Conservation (phyloP, 1,140 invertebrate species). For the Oreohelix idahoensis region DNA sequence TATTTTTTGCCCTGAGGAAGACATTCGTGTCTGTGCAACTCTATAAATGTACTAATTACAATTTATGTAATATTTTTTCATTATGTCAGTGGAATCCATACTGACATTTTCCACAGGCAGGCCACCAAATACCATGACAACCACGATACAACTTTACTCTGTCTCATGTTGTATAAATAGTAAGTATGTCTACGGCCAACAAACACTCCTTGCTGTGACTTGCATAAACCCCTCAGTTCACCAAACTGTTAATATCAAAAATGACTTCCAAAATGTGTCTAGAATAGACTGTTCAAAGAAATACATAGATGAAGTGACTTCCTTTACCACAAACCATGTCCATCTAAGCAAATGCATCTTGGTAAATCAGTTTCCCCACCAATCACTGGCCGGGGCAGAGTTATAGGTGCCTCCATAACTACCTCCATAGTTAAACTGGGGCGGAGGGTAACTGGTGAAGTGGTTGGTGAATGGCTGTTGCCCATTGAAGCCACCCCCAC, state of each 20-base stretch:
- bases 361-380: constrained; percentile 59
- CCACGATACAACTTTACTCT: no score
- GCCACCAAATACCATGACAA: no score
- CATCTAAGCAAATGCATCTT: background rate
- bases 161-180: no score
- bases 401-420: constrained; percentile 51
- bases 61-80: no score
- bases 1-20: no score
- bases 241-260: background rate
- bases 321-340: background rate
- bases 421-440: constrained; percentile 38
- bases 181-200: no score
- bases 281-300: background rate
- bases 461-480: constrained; percentile 36
- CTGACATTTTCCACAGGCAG: no score
- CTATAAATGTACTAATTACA: no score
- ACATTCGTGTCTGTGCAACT: no score
- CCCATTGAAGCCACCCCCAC: constrained; percentile 23
- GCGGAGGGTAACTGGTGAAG: constrained; percentile 31
- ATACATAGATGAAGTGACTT: background rate
- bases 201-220: background rate
- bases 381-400: constrained; percentile 52
- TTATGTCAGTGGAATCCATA: no score
- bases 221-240: background rate
- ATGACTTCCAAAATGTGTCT: background rate